phyloP scores from a whole-genome alignment of 2,113 vertebrate species.

The Hemicordylus capensis region DNA sequence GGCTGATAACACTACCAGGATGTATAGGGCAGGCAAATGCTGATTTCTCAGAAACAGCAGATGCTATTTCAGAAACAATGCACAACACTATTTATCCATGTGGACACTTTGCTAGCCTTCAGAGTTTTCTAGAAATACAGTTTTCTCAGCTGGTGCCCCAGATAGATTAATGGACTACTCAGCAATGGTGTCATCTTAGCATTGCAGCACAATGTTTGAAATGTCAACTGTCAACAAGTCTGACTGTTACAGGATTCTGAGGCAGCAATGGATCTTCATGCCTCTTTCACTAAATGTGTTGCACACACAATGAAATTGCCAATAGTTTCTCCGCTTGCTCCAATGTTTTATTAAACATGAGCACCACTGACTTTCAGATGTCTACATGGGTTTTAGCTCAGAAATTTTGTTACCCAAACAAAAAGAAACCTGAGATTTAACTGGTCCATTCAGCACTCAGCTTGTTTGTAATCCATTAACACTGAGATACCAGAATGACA shows the following conservation, averaged over 20 bases:
- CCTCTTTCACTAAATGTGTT: not conserved
- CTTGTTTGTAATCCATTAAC: not conserved
- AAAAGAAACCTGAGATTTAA: not conserved
- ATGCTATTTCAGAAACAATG: constrained; percentile 17
- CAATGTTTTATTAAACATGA: not conserved
- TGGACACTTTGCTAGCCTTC: constrained; percentile 21
- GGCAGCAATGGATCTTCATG: too few relatives aligned
- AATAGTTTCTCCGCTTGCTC: not conserved
- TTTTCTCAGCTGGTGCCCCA: not conserved
- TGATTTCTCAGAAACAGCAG: constrained; percentile 21
- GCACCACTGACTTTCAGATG: not conserved
- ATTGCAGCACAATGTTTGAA: not conserved
- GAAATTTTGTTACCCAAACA: not conserved
- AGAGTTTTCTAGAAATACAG: not conserved
- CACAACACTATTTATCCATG: not conserved
- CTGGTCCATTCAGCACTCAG: not conserved
- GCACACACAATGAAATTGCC: not conserved
- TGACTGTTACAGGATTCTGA: not conserved
- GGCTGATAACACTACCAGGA: not conserved
- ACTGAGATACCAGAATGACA: not conserved
- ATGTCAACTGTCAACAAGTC: not conserved
- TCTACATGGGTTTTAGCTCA: not conserved
- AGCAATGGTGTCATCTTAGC: not conserved
- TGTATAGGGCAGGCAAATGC: not conserved
- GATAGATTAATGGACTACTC: not conserved